These are phyloP conservation scores for Ladona fulva DNA, from an alignment of 1,140 invertebrate genomes.

Conservation along the genomic window DNA sequence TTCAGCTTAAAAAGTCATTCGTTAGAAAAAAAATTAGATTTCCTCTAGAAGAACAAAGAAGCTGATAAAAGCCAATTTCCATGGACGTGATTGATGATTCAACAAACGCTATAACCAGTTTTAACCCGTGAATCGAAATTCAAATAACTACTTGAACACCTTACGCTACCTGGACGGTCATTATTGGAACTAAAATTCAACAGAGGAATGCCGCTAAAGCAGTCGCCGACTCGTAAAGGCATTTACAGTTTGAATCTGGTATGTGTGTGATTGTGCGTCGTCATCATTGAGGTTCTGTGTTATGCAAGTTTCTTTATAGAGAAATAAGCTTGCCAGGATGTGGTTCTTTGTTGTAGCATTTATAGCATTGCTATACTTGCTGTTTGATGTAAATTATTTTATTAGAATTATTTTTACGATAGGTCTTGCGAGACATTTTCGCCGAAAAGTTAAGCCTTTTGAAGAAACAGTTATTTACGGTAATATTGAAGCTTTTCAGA, in stretches of 20 bases:
- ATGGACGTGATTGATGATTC: no score
- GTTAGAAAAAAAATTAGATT: no score
- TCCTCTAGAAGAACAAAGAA: no score
- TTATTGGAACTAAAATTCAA: no score
- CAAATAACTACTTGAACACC: no score
- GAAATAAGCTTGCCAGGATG: neutral
- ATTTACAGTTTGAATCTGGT: neutral
- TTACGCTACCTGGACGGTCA: no score
- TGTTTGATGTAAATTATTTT: slow-evolving; percentile 72
- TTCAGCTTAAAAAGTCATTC: no score
- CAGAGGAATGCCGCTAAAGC: no score
- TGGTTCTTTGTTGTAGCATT: neutral
- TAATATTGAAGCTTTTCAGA: neutral
- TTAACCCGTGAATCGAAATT: no score
- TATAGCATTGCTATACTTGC: slow-evolving; percentile 43
- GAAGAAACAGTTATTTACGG: slow-evolving; percentile 13
- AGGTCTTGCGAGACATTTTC: neutral
- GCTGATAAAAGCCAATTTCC: no score
- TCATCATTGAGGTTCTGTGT: neutral
- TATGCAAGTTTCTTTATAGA: neutral
- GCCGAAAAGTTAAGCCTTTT: neutral
- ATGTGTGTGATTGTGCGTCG: neutral
- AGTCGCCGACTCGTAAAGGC: no score
- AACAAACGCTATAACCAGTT: no score
- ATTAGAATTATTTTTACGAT: slow-evolving; percentile 47